Conservation (phyloP, 2,797 vertebrate species). For the Gymnoscopelus braueri region DNA sequence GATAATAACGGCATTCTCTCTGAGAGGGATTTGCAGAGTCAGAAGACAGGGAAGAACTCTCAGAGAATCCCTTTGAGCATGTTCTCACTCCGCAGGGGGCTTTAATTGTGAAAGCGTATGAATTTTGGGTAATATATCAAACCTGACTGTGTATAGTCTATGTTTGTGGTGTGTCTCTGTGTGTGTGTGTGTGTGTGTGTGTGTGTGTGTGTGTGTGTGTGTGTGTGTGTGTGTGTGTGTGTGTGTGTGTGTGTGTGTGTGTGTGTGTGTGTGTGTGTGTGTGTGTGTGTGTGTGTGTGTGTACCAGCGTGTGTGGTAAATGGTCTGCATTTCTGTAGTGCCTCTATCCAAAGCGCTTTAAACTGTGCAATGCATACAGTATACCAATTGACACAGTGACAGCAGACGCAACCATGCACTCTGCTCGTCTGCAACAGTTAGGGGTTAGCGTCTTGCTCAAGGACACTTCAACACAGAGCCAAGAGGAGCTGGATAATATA, state of each 20-base stretch:
- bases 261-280: slow-evolving; percentile 35
- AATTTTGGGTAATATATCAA: not conserved
- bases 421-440: no score
- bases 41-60: slow-evolving; percentile 26
- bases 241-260: slow-evolving; percentile 14
- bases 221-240: slow-evolving; percentile 45
- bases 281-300: slow-evolving; percentile 5
- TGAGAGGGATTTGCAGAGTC: slow-evolving; percentile 37
- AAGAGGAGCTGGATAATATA: no score
- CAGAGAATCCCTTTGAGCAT: slow-evolving; percentile 39
- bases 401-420: no score
- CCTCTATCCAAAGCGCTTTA: no score
- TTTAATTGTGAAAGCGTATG: slow-evolving; percentile 37
- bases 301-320: not conserved
- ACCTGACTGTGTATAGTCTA: no score
- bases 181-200: slow-evolving; percentile 53
- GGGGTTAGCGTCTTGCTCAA: no score
- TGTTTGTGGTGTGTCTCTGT: slow-evolving; percentile 9
- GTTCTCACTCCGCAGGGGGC: slow-evolving; percentile 45
- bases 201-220: slow-evolving; percentile 41
- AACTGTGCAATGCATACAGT: no score
- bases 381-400: no score
- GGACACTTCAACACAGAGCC: no score
- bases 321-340: not conserved
- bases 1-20: slow-evolving; percentile 15